phyloP scores from a whole-genome alignment of 2,888 invertebrate genomes.

The Campoletis raptor region DNA sequence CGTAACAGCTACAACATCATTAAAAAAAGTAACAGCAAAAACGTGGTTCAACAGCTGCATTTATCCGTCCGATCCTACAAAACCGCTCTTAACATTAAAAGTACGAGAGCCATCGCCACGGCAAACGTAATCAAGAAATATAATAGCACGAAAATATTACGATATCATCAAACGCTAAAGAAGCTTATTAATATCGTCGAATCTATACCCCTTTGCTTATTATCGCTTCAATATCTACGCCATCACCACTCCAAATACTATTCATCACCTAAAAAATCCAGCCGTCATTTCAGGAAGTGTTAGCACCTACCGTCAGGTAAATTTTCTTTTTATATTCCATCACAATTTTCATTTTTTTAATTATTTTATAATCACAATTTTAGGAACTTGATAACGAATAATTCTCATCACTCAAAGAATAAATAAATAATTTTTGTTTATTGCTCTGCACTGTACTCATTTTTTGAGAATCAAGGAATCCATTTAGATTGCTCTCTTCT shows the following conservation, averaged over 20 bases:
- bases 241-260: slow-evolving; percentile 69
- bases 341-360: slow-evolving; percentile 9
- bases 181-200: slow-evolving; percentile 64
- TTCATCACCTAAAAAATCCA: slow-evolving; percentile 77
- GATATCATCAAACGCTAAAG: slow-evolving; percentile 59
- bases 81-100: slow-evolving; percentile 71
- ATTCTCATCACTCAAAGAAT: no score
- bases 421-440: no score
- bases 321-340: slow-evolving; percentile 2
- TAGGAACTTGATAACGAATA: no score
- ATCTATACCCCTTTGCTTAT: slow-evolving; percentile 70
- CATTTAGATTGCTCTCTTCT: no score
- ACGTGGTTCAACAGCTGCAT: slow-evolving; percentile 74
- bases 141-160: slow-evolving; percentile 55
- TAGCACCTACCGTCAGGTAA: slow-evolving; percentile 84
- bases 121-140: slow-evolving; percentile 58
- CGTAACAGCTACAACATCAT: slow-evolving; percentile 47
- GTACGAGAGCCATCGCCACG: slow-evolving; percentile 61
- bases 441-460: no score
- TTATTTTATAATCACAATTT: no score
- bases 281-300: slow-evolving; percentile 83
- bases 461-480: no score
- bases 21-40: slow-evolving; percentile 55
- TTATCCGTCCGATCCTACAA: slow-evolving; percentile 82
- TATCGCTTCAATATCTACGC: slow-evolving; percentile 64